These are phyloP conservation scores for Saturnia pavonia DNA, from an alignment of 2,888 invertebrate species.

Conservation along the genomic window DNA sequence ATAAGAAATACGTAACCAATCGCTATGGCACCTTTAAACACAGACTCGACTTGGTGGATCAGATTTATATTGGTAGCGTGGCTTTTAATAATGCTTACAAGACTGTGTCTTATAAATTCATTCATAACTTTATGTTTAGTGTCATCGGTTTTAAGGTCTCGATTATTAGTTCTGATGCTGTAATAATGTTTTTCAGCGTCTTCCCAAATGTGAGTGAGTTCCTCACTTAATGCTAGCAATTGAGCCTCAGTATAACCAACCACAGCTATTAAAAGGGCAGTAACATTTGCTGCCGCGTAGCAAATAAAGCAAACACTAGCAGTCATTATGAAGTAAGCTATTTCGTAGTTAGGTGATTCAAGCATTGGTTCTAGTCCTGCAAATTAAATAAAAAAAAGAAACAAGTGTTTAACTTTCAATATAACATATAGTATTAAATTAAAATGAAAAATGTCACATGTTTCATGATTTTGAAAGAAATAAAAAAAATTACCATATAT, in stretches of 20 bases:
- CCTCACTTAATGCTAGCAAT: constrained; percentile 50
- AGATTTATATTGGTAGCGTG: constrained; percentile 40
- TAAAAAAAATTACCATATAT: constrained; percentile 41
- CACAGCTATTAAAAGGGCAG: constrained; percentile 48
- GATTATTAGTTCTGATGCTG: constrained; percentile 25
- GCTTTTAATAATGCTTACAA: constrained; percentile 35
- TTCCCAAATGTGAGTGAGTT: constrained; percentile 47
- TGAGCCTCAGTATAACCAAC: constrained; percentile 58
- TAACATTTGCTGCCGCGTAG: constrained; percentile 48
- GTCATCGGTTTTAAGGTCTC: constrained; percentile 12
- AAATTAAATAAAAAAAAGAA: not conserved
- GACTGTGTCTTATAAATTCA: constrained; percentile 29
- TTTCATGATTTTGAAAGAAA: too few species aligned
- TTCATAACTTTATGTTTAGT: constrained; percentile 29
- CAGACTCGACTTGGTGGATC: constrained; percentile 36
- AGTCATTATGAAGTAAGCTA: constrained; percentile 37
- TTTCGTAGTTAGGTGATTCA: constrained; percentile 56
- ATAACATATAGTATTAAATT: too few species aligned
- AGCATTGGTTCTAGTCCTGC: constrained; percentile 57
- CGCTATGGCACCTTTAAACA: constrained; percentile 44
- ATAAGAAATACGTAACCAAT: constrained; percentile 44
- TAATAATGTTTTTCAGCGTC: constrained; percentile 40
- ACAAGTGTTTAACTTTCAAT: too few species aligned
- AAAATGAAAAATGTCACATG: too few species aligned
- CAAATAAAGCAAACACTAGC: constrained; percentile 38